Base-by-base conservation (phyloP, 1,140 invertebrate genomes). In the Nebria ingens region DNA sequence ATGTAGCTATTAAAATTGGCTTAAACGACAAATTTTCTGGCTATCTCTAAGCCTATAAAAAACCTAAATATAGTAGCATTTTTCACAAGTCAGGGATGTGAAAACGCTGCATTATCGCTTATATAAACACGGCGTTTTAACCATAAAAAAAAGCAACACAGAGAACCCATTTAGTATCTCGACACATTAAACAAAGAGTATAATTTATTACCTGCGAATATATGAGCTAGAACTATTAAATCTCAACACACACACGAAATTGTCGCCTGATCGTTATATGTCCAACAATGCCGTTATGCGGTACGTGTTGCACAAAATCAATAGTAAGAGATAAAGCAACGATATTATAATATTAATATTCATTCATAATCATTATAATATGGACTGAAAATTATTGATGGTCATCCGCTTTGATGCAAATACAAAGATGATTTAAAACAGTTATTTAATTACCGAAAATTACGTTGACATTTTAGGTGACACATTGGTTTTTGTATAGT, bases 131-230 rank as follows among this genome's bases (percentile, higher is more conserved):
- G 17, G 6, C 15, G 6, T 45, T 45, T 9, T 45, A 9, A 45
- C 9, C 17, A 17, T 45, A 45, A 12, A 17, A 45, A 29, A 13
- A n/a, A n/a, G n/a, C n/a, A n/a, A 17, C 40, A 17, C 40, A 34
- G n/a, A 11, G 9, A 45, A 17, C 40, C 40, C 40, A 45, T 45
- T 45, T 45, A 45, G 15, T 45, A 45, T 45, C 40, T 6, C 40
- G 40, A 45, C 40, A 45, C 40, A 45, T 45, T 45, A 45, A 45
- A 45, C 40, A 45, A 45, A 45, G 40, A 45, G 40, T 45, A 17
- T 17, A 45, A 45, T 45, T 45, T 45, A 45, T 45, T 45, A 45
- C 9, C 40, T 45, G 40, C 40, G 40, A 45, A 45, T 45, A 45
- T 45, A 45, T 17, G 40, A 17, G 17, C 17, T 9, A 17, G 15